phyloP scores from a whole-genome alignment of 2,113 vertebrate genomes.

The Aspiorhynchus laticeps region DNA sequence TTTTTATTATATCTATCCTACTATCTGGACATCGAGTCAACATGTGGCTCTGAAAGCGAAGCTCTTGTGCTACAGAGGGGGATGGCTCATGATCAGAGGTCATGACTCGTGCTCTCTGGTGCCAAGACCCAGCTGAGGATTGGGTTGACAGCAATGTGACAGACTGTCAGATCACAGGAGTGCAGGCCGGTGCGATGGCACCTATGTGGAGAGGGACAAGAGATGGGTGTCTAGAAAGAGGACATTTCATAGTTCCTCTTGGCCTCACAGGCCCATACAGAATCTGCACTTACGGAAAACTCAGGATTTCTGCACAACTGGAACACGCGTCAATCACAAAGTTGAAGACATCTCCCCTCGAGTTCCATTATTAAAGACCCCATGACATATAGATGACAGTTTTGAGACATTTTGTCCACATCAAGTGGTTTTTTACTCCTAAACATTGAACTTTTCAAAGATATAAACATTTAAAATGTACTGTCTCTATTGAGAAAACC shows the following conservation, averaged over 20 bases:
- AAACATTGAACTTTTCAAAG: background rate
- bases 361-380: slow-evolving; percentile 14
- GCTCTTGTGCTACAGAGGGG: background rate
- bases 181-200: slow-evolving; percentile 3
- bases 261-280: background rate
- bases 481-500: background rate
- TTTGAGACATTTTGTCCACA: background rate
- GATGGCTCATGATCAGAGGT: slow-evolving; percentile 23
- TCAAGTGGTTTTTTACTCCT: background rate
- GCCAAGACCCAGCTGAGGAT: slow-evolving; percentile 1
- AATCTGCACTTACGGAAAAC: background rate
- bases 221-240: background rate
- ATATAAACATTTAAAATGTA: background rate
- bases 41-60: slow-evolving; percentile 3
- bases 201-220: background rate
- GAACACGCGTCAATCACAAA: background rate
- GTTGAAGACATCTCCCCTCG: background rate
- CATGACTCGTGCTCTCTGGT: background rate
- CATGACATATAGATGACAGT: background rate
- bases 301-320: background rate
- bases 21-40: slow-evolving; percentile 30
- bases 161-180: slow-evolving; percentile 32
- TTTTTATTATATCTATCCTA: slow-evolving; percentile 40
- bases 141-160: slow-evolving; percentile 10
- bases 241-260: slow-evolving; percentile 6